Conservation (phyloP, 2,888 invertebrate species). For the Xanthia icteritia region DNA sequence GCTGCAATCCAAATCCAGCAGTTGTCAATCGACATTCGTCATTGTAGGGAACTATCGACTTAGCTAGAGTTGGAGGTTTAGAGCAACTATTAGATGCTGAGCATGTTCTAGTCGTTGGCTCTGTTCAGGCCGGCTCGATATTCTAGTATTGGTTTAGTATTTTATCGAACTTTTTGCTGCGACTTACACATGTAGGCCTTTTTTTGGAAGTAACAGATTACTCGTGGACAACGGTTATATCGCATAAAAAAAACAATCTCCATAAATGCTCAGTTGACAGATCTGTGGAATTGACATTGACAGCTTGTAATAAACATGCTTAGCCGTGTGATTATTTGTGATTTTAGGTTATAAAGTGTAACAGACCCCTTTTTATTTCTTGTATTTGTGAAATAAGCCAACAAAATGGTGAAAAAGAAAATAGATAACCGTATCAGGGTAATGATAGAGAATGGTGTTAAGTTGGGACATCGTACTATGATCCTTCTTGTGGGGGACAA, state of each 20-base stretch:
- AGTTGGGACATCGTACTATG: constrained; percentile 97
- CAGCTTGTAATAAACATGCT: constrained; percentile 47
- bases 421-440: constrained; percentile 98
- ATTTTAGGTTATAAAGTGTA: constrained; percentile 73
- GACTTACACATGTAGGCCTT: neutral
- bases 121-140: neutral
- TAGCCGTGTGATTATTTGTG: constrained; percentile 51
- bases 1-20: neutral
- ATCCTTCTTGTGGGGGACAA: constrained; percentile 99
- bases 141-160: too few species aligned
- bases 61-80: neutral
- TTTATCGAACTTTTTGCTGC: neutral
- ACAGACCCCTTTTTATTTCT: constrained; percentile 18
- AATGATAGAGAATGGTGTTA: constrained; percentile 99
- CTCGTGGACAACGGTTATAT: neutral
- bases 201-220: neutral
- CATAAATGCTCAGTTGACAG: neutral
- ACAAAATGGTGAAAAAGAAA: constrained; percentile 97
- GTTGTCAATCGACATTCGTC: neutral
- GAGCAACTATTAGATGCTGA: neutral
- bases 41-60: neutral
- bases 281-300: neutral
- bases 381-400: constrained; percentile 37
- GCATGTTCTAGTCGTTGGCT: neutral
- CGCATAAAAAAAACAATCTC: too few species aligned